Percentiles rank a stretch among this genome's conserved stretches.
phyloP scores from a whole-genome alignment of 2,797 vertebrate genomes.

The Paedocypris micromegethes region DNA sequence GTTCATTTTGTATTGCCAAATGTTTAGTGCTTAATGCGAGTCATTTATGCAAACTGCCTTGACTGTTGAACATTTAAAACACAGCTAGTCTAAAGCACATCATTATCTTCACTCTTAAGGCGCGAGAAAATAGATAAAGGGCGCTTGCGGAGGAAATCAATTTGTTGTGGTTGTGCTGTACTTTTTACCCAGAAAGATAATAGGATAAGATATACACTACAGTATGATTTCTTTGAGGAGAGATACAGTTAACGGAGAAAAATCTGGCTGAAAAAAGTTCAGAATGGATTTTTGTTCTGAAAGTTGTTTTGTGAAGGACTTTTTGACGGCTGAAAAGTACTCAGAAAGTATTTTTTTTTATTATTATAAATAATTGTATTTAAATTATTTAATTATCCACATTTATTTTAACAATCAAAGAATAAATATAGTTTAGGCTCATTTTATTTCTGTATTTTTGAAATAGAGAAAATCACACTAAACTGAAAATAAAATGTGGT shows the following conservation, averaged over 20 bases:
- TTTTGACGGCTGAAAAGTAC: too few relatives aligned
- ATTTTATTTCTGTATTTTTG: too few relatives aligned
- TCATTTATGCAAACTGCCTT: slow-evolving; percentile 31
- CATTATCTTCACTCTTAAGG: slow-evolving; percentile 18
- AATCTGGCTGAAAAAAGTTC: too few relatives aligned
- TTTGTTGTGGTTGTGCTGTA: slow-evolving; percentile 1
- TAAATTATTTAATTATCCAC: too few relatives aligned
- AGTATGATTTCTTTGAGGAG: neutral
- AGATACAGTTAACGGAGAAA: neutral
- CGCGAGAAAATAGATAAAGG: slow-evolving; percentile 24
- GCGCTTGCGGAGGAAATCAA: slow-evolving; percentile 13
- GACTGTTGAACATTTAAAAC: slow-evolving; percentile 27
- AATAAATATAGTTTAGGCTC: too few relatives aligned
- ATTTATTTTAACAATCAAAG: too few relatives aligned
- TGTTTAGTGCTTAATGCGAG: neutral
- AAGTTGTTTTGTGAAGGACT: too few relatives aligned
- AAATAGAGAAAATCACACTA: too few relatives aligned
- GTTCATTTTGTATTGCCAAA: neutral
- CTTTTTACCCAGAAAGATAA: slow-evolving; percentile 15
- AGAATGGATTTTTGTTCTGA: too few relatives aligned
- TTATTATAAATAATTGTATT: too few relatives aligned
- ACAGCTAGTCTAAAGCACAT: slow-evolving; percentile 16
- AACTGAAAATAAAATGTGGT: too few relatives aligned
- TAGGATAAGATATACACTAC: neutral
- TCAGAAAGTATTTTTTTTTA: too few relatives aligned